These are phyloP conservation scores for Sarcoramphus papa DNA, from an alignment of 2,797 vertebrate species.

Conservation along the genomic window DNA sequence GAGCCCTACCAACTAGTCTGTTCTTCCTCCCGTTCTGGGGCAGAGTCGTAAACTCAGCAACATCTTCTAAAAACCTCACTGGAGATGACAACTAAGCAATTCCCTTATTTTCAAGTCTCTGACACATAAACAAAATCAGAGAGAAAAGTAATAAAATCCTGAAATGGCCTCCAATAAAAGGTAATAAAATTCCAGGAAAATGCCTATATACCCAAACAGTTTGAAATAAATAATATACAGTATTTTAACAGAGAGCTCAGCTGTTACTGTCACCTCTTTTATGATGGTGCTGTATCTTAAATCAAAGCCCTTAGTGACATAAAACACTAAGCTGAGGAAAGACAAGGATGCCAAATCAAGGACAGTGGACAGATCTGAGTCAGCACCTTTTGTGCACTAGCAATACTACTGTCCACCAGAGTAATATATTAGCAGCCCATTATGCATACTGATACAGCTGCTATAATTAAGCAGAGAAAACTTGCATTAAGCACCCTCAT, in stretches of 20 bases:
- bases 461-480: constrained; percentile 46
- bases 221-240: constrained; percentile 56
- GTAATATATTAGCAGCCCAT: constrained; percentile 48
- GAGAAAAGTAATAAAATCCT: constrained; percentile 52
- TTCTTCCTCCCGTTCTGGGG: background rate
- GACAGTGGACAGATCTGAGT: constrained; percentile 52
- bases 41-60: constrained; percentile 12
- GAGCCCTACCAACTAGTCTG: background rate
- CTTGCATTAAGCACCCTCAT: background rate
- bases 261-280: constrained; percentile 56
- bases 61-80: constrained; percentile 24
- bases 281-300: constrained; percentile 27
- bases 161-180: constrained; percentile 60
- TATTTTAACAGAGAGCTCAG: constrained; percentile 56
- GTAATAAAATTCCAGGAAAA: constrained; percentile 57
- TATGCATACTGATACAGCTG: constrained; percentile 14
- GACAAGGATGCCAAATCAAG: constrained; percentile 63
- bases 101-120: constrained; percentile 44
- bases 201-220: constrained; percentile 41
- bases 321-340: constrained; percentile 40
- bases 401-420: background rate
- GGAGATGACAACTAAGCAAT: constrained; percentile 46
- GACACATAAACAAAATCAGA: constrained; percentile 64
- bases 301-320: constrained; percentile 42
- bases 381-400: constrained; percentile 42